Evolutionary conservation across 2,888 invertebrate species (phyloP), one percentile per base, ranked within the genome.

Genomic region (Opisthograptis luteolata): DNA sequence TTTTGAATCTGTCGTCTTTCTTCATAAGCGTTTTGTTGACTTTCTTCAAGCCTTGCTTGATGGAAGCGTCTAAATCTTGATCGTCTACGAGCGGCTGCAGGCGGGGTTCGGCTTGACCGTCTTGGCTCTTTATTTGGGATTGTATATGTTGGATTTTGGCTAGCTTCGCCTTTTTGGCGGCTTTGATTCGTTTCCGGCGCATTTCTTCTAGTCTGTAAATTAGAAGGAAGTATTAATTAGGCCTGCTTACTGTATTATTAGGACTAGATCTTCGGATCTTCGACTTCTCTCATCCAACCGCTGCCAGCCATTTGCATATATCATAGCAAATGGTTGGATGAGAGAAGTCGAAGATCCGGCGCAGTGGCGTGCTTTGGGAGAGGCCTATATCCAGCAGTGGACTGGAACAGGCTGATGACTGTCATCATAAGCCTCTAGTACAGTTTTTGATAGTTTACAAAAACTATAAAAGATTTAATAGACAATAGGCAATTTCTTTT

Each of bases 11-110:
- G 1, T 84, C 82, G 28, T 91, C 91, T 60, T 81, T 88, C 55
- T 88, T 91, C 90, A 91, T 91, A 0, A 91, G 56, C 2, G 62
- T 76, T 48, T 79, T 91, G 41, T 89, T 91, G 0, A 89, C 81
- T 68, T 81, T 84, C 62, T 81, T 89, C 41, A 90, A 49, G 0
- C 75, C 69, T 0, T 77, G 70, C 56, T 84, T 89, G 36, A 91
- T 87, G 0, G 70, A 69, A 0, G 70, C 64, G 27, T 89, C 90
- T 0, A 89, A 79, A 37, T 87, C 66, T 45, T 68, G 9, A 4
- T 25, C 64, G 17, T 85, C 72, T 2, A 10, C 25, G 27, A 72
- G 69, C 1, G 61, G 62, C 48, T 64, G 66, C 8, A 79, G 50
- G 7, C 78, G 70, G 24, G 63, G 66, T 15, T 71, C 61, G 2